Evolutionary conservation across 2,888 invertebrate species (phyloP), one percentile per base, ranked within the genome.

Genomic region (Tipula unca): DNA sequence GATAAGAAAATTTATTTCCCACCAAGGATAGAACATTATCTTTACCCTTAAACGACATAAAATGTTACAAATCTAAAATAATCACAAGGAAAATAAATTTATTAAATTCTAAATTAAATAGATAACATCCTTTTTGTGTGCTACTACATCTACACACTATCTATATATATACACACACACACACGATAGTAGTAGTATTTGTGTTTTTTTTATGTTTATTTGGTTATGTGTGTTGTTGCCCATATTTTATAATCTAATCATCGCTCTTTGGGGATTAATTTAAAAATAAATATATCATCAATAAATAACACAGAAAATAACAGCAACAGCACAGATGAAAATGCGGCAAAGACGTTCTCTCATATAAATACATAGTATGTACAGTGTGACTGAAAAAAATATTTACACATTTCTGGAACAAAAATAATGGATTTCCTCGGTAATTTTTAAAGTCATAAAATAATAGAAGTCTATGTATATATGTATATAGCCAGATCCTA

Each of bases 81-180:
- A 69, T 69, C 69, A 69, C 69, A 69, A 69, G 25, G 69, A 69
- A 69, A 69, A 69, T 69, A 69, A 69, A 69, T 69, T 69, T 69
- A 69, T 69, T 69, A 69, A 69, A 69, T 69, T 69, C 69, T 69
- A 69, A 69, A 69, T 69, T 69, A 69, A 69, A 69, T 69, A 69
- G 69, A 69, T 69, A 69, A 25, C 69, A 69, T 69, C 69, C 6
- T 69, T 69, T 69, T 48, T 3, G 17, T 48, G 8, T 48, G 48
- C n/a, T 48, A 17, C 17, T 17, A n/a, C n/a, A n/a, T n/a, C n/a
- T n/a, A n/a, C n/a, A n/a, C n/a, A n/a, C n/a, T n/a, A n/a, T n/a
- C n/a, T n/a, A n/a, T n/a, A n/a, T n/a, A 48, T 48, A 48, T 48
- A 17, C 8, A 32, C 6, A 32, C 3, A 32, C 3, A 32, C 6